Evolutionary conservation across 2,888 invertebrate species (phyloP).

Genomic region (Invenusta paracnida): DNA sequence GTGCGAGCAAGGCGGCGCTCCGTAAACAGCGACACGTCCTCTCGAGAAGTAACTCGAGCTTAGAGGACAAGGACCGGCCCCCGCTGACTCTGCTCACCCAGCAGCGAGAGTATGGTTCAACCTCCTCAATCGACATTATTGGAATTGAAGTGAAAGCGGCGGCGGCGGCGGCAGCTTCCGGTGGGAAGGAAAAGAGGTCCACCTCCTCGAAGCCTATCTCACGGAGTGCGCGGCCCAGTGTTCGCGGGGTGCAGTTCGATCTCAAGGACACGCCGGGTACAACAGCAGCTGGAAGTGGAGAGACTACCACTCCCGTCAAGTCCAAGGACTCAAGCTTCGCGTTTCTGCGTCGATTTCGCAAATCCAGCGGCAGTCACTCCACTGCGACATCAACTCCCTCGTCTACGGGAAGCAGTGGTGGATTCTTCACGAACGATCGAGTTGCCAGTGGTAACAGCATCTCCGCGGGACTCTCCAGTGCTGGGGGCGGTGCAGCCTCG

Average conservation of each 20-base stretch:
- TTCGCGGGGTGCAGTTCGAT: background rate
- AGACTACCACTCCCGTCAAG: background rate
- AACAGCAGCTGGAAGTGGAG: background rate
- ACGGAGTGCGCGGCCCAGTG: background rate
- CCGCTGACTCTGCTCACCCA: background rate
- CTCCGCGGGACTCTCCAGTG: background rate
- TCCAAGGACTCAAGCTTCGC: background rate
- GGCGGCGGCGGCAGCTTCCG: background rate
- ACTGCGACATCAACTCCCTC: background rate
- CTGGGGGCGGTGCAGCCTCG: background rate
- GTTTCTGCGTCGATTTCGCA: constrained; percentile 25
- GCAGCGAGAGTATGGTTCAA: constrained; percentile 24
- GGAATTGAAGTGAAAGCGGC: background rate
- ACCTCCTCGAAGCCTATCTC: background rate
- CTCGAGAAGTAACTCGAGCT: constrained; percentile 11
- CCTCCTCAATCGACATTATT: constrained; percentile 9
- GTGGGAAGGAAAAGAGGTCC: background rate
- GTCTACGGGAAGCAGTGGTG: background rate
- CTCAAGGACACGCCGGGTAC: background rate
- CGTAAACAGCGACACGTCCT: background rate
- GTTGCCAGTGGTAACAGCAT: background rate
- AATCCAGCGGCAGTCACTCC: background rate
- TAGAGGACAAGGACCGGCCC: constrained; percentile 13
- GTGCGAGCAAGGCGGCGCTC: background rate
- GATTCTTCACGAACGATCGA: background rate